phyloP scores from a whole-genome alignment of 2,113 vertebrate species.

The Synodontis membranacea region DNA sequence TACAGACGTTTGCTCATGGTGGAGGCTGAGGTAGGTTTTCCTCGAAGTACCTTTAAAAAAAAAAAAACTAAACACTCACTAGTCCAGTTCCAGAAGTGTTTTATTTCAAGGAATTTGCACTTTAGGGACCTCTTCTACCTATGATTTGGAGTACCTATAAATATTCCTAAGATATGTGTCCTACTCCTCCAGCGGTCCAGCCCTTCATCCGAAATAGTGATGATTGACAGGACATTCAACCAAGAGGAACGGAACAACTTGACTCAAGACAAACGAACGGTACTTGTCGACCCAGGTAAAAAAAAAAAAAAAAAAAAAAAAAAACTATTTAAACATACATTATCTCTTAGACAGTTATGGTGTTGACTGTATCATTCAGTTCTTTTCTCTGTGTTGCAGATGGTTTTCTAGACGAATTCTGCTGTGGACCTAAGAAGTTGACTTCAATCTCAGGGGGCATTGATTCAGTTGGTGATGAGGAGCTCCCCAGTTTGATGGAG shows the following conservation, averaged over 20 bases:
- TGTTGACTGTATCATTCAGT: not conserved
- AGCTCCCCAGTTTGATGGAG: slow-evolving; percentile 39
- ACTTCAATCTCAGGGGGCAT: slow-evolving; percentile 52
- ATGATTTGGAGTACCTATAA: not conserved
- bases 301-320: slow-evolving; percentile 70
- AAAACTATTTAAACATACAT: slow-evolving; percentile 38
- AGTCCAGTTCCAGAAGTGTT: not conserved
- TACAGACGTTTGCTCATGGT: slow-evolving; percentile 93
- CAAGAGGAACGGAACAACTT: slow-evolving; percentile 91
- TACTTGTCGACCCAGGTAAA: slow-evolving; percentile 92
- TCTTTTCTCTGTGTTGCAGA: slow-evolving; percentile 70
- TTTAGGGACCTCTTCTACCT: not conserved
- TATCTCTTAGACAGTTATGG: not conserved
- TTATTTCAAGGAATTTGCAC: not conserved
- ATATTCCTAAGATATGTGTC: not conserved
- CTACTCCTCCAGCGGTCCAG: slow-evolving; percentile 77
- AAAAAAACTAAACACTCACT: not conserved
- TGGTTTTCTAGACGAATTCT: slow-evolving; percentile 92
- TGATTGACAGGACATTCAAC: slow-evolving; percentile 98
- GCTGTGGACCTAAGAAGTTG: slow-evolving; percentile 82
- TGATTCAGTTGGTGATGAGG: slow-evolving; percentile 46
- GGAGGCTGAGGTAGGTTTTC: slow-evolving; percentile 86
- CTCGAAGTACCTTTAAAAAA: not conserved
- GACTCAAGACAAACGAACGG: slow-evolving; percentile 90
- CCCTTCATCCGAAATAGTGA: slow-evolving; percentile 97